Percentiles rank a stretch among this genome's conserved stretches.
Conservation (phyloP, 2,113 vertebrate genomes). For the Bujurquina vittata region DNA sequence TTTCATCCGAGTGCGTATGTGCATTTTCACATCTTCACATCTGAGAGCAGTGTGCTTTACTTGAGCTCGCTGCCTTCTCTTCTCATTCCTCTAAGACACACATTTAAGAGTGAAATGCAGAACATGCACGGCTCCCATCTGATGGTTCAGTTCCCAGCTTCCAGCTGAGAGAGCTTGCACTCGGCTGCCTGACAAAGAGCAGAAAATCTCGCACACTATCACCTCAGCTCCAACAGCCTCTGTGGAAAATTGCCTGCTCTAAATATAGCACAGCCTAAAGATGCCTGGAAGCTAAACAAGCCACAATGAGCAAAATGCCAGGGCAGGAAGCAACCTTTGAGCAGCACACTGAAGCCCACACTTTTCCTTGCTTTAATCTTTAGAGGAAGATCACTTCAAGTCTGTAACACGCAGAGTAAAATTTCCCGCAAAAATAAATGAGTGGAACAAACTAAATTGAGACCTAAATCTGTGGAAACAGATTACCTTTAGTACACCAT, state of each 20-base stretch:
- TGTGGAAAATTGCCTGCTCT: conserved; percentile 51
- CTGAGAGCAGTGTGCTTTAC: neutral
- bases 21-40: neutral
- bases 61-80: neutral
- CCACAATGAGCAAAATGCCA: conserved; percentile 41
- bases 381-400: neutral
- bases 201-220: conserved; percentile 36
- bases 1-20: neutral
- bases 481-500: neutral
- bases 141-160: conserved; percentile 29
- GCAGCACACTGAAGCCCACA: neutral
- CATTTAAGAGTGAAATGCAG: neutral
- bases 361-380: neutral
- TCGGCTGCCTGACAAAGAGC: conserved; percentile 35
- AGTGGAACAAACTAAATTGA: too few relatives aligned
- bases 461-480: rapidly evolving
- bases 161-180: neutral
- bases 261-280: conserved; percentile 62
- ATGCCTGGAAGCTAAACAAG: conserved; percentile 52
- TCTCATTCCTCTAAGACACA: neutral
- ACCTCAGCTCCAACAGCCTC: conserved; percentile 16
- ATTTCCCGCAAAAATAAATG: neutral
- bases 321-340: conserved; percentile 9
- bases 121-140: neutral
- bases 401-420: neutral